Evolutionary conservation across 2,888 invertebrate genomes (phyloP), one percentile per base, ranked within the genome.

Genomic region (Nemurella pictetii): DNA sequence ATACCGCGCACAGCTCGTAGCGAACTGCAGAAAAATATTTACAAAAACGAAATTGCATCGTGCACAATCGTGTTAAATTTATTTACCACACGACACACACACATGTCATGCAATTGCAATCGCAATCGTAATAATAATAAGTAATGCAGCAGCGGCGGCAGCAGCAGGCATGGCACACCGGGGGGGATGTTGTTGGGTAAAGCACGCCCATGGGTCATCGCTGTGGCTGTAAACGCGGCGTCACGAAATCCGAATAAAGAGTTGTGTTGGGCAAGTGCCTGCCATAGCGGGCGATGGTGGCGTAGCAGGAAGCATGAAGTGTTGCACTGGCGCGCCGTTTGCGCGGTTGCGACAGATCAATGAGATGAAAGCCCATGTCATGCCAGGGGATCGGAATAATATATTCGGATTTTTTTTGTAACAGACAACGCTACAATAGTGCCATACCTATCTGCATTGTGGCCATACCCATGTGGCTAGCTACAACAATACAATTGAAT

Each of bases 191-290:
- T n/a, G 78, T n/a, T 28, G 78, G 20, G 78, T 78, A 28, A 28
- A 78, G 78, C 29, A 55, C 28, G 78, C 78, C 78, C 78, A 29
- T 29, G 78, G 78, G 78, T 30, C 29, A 78, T 78, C 78, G 55
- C n/a, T 55, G 55, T 55, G 9, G 55, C 20, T n/a, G n/a, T 55
- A 55, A 28, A 78, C n/a, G 78, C 30, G 78, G 30, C 78, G 78
- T 78, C 78, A 78, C 78, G 29, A 28, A 75, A 28, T 75, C 29
- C 75, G 75, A 75, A 75, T 75, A 26, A 75, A 75, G 78, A 30
- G 78, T 78, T 78, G 78, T 12, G 78, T 29, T 78, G 78, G 20
- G 78, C 78, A 78, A 78, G 30, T 28, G 30, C 20, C 7, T 75
- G 29, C 20, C 27, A 26, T 75, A 26, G 75, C 75, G 25, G 77